These are phyloP conservation scores for Muschampia plurimacula DNA, from an alignment of 2,888 invertebrate species.

Conservation along the genomic window DNA sequence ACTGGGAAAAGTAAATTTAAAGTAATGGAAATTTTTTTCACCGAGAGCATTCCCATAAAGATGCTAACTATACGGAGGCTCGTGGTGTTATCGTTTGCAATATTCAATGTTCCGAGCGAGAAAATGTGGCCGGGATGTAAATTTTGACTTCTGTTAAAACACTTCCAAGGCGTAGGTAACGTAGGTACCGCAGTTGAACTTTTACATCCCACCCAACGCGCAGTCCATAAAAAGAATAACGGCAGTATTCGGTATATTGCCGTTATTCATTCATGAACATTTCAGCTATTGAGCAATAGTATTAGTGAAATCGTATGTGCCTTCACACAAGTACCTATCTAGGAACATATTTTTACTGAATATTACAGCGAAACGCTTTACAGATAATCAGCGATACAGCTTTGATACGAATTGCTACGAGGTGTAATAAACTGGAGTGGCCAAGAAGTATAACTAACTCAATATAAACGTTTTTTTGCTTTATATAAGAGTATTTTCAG, in stretches of 20 bases:
- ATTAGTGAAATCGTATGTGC: conserved; percentile 38
- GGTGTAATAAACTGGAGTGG: no score
- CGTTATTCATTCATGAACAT: conserved; percentile 54
- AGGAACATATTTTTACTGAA: not conserved
- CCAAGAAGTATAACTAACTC: no score
- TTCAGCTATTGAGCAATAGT: conserved; percentile 52
- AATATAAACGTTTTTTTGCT: no score
- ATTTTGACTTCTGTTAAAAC: conserved; percentile 51
- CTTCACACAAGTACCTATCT: not conserved
- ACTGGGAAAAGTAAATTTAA: no score
- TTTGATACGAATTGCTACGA: not conserved
- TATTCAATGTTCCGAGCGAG: conserved; percentile 51
- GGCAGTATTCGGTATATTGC: conserved; percentile 43
- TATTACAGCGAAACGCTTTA: not conserved
- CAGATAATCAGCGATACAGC: not conserved
- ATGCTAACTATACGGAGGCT: conserved; percentile 6
- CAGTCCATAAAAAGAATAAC: conserved; percentile 54
- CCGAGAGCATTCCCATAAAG: conserved; percentile 19
- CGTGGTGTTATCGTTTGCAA: conserved; percentile 48
- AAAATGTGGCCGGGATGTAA: conserved; percentile 51
- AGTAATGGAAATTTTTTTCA: conserved; percentile 2
- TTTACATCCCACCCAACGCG: conserved; percentile 52
- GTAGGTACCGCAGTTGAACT: conserved; percentile 46
- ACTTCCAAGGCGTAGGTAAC: conserved; percentile 49
- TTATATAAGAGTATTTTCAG: no score